These are phyloP conservation scores for Cebuella pygmaea DNA, from an alignment of 2,797 vertebrate genomes.

Conservation along the genomic window DNA sequence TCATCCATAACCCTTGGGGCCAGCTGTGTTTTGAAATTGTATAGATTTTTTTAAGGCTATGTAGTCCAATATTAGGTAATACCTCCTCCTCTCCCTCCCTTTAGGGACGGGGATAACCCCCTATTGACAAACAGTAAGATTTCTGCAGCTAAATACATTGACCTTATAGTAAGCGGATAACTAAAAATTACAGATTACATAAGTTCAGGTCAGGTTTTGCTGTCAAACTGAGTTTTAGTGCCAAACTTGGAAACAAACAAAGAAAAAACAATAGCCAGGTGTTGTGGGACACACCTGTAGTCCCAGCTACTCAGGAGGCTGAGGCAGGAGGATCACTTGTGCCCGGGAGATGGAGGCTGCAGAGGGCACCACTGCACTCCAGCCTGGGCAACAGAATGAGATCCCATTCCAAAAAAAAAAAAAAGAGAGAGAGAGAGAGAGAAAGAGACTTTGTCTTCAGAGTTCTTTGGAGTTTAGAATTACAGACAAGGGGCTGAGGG, in stretches of 20 bases:
- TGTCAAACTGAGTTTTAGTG: not conserved
- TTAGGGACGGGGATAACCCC: not conserved
- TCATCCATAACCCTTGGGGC: not conserved
- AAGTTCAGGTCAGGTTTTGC: not conserved
- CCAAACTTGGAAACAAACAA: not conserved
- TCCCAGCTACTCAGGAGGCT: no score
- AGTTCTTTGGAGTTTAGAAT: not conserved
- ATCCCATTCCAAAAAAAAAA: not conserved
- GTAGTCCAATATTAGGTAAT: not conserved
- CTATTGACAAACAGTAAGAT: not conserved
- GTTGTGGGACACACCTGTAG: no score
- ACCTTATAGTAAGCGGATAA: not conserved
- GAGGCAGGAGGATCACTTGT: not conserved
- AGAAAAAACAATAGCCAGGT: not conserved
- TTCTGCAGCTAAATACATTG: not conserved
- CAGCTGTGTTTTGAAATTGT: slow-evolving; percentile 1
- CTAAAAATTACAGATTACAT: not conserved
- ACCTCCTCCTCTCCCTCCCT: not conserved
- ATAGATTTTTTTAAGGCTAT: not conserved
- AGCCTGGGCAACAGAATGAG: not conserved
- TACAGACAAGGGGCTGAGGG: not conserved
- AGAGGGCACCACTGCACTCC: not conserved
- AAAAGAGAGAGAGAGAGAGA: no score
- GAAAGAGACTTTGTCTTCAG: not conserved
- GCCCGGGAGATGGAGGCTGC: not conserved